These are phyloP conservation scores for Loxodonta africana DNA, from an alignment of 2,113 vertebrate species.

Conservation along the genomic window DNA sequence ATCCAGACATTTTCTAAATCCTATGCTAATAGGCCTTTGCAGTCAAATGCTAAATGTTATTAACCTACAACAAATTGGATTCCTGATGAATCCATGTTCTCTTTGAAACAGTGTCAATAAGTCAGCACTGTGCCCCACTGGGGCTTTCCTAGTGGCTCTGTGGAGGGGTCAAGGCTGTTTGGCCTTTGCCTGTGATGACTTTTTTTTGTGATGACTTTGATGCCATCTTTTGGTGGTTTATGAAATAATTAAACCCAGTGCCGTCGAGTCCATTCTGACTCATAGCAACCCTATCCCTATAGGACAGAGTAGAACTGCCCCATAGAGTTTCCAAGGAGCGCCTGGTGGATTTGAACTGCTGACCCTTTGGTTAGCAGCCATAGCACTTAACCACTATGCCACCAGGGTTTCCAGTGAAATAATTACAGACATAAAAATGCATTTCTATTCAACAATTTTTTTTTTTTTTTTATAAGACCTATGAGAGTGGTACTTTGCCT, in stretches of 20 bases:
- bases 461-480: neutral
- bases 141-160: neutral
- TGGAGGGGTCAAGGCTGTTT: neutral
- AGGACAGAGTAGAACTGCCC: too few species aligned
- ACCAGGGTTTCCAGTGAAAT: neutral
- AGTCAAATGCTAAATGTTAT: conserved; percentile 79
- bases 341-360: too few species aligned
- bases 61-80: conserved; percentile 80
- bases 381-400: too few species aligned
- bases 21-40: conserved; percentile 49
- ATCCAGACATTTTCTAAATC: conserved; percentile 70
- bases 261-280: too few species aligned
- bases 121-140: neutral
- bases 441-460: neutral
- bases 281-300: too few species aligned
- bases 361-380: too few species aligned
- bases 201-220: neutral
- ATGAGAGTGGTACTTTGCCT: neutral
- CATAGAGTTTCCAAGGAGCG: too few species aligned
- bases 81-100: conserved; percentile 70
- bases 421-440: neutral
- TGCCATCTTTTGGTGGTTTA: neutral
- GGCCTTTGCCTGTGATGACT: neutral
- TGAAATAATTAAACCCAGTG: neutral
- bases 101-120: conserved; percentile 60